Evolutionary conservation across 2,888 invertebrate species (phyloP), one percentile per base, ranked within the genome.

Genomic region (Uloborus plumipes): DNA sequence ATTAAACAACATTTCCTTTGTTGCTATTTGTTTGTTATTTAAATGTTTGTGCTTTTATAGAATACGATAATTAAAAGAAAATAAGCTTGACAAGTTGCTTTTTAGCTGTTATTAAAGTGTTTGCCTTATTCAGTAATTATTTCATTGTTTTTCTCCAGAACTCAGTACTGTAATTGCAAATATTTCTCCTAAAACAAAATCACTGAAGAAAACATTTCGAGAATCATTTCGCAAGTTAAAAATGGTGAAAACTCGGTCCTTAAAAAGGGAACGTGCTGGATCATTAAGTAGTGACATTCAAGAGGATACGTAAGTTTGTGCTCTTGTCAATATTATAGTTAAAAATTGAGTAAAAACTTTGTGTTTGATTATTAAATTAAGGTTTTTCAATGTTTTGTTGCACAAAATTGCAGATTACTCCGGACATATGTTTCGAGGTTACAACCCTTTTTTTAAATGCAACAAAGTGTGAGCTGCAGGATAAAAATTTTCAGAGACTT

Each of bases 121-220:
- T 39, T 39, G 39, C 9, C 3, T 7, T 11, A 39, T 39, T 39
- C 39, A 9, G 3, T 39, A 6, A 6, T 39, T 39, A 55, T 18
- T 55, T 55, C 11, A 62, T 20, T 53, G 11, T 7, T 22, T 67
- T 67, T 51, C 86, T 87, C 7, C 86, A 95, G 95, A 98, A 91
- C 91, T 95, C 86, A 94, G 95, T 39, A 96, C 96, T 26, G 93
- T 95, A 3, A 96, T 96, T 9, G 72, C 65, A 69, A 97, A 97
- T 87, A 94, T 95, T 16, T 94, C 95, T 0, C 83, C 83, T 62
- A 83, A 77, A 61, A 59, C 83, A 20, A 99, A 99, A 89, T 97
- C 98, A 0, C 96, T 99, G 89, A 99, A 99, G 89, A 99, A 99
- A 89, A 98, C 98, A 0, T 90, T 99, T 74, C 91, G 99, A 79